Evolutionary conservation across 2,797 vertebrate species (phyloP), one percentile per base, ranked within the genome.

Genomic region (Pangasius mekongensis): DNA sequence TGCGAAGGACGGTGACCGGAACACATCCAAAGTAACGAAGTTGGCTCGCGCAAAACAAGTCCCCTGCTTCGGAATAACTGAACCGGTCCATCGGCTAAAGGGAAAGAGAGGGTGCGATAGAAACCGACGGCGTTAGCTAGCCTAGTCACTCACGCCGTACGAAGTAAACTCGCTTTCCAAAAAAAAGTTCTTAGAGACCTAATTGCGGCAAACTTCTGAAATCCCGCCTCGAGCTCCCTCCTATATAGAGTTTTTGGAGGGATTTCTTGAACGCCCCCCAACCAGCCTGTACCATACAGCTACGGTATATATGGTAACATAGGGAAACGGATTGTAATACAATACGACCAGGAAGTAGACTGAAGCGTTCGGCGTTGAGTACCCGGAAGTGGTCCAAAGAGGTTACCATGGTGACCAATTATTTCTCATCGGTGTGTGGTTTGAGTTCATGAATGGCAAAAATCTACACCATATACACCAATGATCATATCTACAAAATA

Each of bases 271-370:
- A 90, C 87, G 92, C 89, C n/a, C 13, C 83, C 13, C 49, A 5
- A 18, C 14, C 52, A 10, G 84, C 5, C 22, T 85, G 52, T 85
- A 85, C 84, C 84, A 85, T 43, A 56, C 24, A 39, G 69, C 52
- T 85, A 43, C 67, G 36, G 33, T 74, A n/a, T 27, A 58, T 69
- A 84, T 54, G 64, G 64, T 9, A 69, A 64, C 16, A 58, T 10
- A 58, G 92, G 91, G 90, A 92, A 93, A 92, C 92, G 88, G 93
- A 92, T 89, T 88, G 94, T 92, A 92, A 92, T 85, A 92, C 87
- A 92, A 89, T 39, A 39, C 81, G 89, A 93, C 94, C 96, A 95
- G 96, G 96, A 96, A 94, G 94, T 91, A 85, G 92, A 95, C 91
- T 89, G 83, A 36, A 91, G 73, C 49, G 5, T 60, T 27, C 0